phyloP scores from a whole-genome alignment of 2,113 vertebrate species.

The zebrafish (Danio rerio) region DNA sequence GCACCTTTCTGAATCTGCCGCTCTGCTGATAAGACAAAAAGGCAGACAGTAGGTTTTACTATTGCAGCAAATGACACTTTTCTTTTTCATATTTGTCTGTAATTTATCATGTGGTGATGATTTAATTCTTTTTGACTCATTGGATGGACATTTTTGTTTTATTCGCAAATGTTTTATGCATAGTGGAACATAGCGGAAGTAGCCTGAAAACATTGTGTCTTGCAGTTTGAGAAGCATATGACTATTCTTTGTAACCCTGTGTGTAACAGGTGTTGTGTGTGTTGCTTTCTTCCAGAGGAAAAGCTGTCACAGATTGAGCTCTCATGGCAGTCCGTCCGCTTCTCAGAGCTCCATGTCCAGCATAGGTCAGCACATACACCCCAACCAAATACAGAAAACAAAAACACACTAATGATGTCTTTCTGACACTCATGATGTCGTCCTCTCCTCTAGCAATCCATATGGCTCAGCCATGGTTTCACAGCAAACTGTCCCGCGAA shows the following conservation, averaged over 20 bases:
- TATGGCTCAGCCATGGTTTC: conserved; percentile 93
- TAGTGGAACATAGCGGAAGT: no score
- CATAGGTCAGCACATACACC: conserved; percentile 79
- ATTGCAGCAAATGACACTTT: no score
- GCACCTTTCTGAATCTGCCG: no score
- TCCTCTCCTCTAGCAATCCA: conserved; percentile 81
- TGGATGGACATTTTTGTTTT: no score
- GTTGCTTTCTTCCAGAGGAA: conserved; percentile 81
- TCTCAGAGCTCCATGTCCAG: conserved; percentile 78
- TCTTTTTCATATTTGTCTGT: no score
- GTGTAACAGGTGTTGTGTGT: conserved; percentile 37
- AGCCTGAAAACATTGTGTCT: no score
- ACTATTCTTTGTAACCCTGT: not conserved
- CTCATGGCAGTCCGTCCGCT: conserved; percentile 85
- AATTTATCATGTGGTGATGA: no score
- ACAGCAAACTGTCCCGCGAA: conserved; percentile 92
- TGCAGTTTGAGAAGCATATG: no score
- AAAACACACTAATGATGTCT: not conserved
- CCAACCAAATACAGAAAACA: not conserved
- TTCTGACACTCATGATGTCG: conserved; percentile 4
- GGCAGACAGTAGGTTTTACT: no score
- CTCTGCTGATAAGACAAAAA: no score
- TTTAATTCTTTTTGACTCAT: no score
- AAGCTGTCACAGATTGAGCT: conserved; percentile 87
- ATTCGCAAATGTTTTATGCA: no score